These are phyloP conservation scores for Saccostrea echinata DNA, from an alignment of 1,140 invertebrate genomes.

Conservation along the genomic window DNA sequence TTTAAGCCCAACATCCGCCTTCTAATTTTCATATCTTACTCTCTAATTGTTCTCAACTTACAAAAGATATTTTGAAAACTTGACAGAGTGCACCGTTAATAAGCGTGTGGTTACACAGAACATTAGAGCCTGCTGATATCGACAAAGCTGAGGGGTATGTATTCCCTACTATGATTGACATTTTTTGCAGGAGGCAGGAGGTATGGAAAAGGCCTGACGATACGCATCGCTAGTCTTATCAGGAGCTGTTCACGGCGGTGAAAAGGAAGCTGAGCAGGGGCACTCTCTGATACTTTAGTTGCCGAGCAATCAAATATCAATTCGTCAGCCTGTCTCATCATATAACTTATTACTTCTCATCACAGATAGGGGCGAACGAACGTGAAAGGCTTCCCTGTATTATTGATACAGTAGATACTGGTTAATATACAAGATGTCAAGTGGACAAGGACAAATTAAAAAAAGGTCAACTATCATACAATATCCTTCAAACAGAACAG, in stretches of 20 bases:
- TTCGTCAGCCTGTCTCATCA: constrained; percentile 27
- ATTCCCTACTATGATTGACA: not conserved
- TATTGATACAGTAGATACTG: not conserved
- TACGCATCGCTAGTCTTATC: constrained; percentile 17
- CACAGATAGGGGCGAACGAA: constrained; percentile 4
- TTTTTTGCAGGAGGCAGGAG: constrained; percentile 8
- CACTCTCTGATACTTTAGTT: constrained; percentile 7
- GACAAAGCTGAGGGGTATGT: not conserved
- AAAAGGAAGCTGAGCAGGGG: not conserved
- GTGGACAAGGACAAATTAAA: too few species aligned
- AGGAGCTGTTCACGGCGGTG: not conserved
- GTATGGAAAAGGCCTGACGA: not conserved
- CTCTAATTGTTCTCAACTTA: not conserved
- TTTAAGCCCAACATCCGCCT: not conserved
- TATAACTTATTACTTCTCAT: constrained; percentile 1
- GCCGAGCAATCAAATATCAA: constrained; percentile 7
- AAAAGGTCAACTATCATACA: too few species aligned
- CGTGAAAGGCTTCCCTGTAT: not conserved
- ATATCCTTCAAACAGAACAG: too few species aligned
- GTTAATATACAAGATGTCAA: not conserved
- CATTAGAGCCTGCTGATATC: not conserved
- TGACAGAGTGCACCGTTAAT: not conserved
- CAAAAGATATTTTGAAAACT: not conserved
- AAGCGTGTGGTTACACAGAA: not conserved
- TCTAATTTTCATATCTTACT: not conserved